Percentiles rank a stretch among this genome's conserved stretches.
phyloP scores from a whole-genome alignment of 2,888 invertebrate genomes.

The Drosophila niveifrons region DNA sequence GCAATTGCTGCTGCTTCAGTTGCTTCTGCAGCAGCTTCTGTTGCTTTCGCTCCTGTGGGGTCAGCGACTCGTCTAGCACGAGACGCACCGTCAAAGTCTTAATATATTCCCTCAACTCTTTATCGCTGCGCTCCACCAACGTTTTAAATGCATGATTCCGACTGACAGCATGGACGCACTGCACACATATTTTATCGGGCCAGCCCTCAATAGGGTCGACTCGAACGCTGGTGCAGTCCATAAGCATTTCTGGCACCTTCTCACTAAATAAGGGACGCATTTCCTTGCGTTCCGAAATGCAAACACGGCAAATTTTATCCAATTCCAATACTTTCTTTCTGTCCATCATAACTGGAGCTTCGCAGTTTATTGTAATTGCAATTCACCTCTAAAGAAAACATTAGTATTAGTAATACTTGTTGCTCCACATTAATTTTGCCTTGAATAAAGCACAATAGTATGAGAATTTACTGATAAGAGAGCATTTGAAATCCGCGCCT shows the following conservation, averaged over 20 bases:
- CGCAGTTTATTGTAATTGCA: constrained; percentile 1
- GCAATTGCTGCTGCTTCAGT: constrained; percentile 62
- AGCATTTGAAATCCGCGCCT: constrained; percentile 36
- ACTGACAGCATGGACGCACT: constrained; percentile 89
- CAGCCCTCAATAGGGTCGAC: constrained; percentile 88
- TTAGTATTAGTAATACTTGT: constrained; percentile 23
- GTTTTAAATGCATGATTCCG: constrained; percentile 89
- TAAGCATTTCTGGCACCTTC: constrained; percentile 88
- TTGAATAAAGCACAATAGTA: constrained; percentile 23
- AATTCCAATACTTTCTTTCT: constrained; percentile 85
- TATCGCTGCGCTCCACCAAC: constrained; percentile 87
- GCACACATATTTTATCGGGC: constrained; percentile 88
- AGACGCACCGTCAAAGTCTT: constrained; percentile 84
- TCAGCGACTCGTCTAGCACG: constrained; percentile 78
- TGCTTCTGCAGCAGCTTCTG: constrained; percentile 61
- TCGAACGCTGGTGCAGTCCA: constrained; percentile 88
- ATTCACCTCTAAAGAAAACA: constrained; percentile 19
- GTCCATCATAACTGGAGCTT: constrained; percentile 74
- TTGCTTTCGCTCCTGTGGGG: constrained; percentile 61
- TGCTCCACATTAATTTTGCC: constrained; percentile 5
- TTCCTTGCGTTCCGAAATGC: constrained; percentile 88
- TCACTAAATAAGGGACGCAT: constrained; percentile 89
- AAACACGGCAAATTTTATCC: constrained; percentile 89
- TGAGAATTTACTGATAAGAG: constrained; percentile 46
- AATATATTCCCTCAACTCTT: constrained; percentile 86